Evolutionary conservation across 35 echinoderm and acorn worm species (phyloP), one percentile per base, ranked within the genome.

Genomic region (Antedon bifida): DNA sequence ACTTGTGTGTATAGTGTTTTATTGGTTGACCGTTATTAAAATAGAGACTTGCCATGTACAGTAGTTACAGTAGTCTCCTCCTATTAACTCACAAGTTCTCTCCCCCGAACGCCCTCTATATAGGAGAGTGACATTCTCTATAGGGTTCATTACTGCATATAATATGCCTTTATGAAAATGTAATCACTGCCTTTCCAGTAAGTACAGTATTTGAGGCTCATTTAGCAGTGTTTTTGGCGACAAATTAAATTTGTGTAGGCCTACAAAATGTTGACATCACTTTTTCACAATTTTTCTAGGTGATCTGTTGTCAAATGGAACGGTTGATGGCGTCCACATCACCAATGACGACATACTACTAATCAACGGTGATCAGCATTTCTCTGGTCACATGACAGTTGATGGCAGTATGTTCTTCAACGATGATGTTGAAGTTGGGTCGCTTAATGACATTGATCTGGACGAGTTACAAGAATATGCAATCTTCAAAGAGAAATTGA

Each of bases 271-370:
- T 33, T 74, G 32, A 17, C 23, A 5, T 14, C 35, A 38, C 26
- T 80, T 78, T 31, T 32, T 33, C 32, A 34, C 19, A n/a, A n/a
- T 51, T 32, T 32, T 1, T 56, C 5, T 30, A 88, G 86, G 79
- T 83, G 78, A 81, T 36, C 2, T 88, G 74, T 10, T 45, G 31
- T 42, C 79, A 21, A 16, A 3, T 1, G 86, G 86, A 31, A n/a
- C 73, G 11, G 31, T 83, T 74, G 86, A 88, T 77, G 86, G 86
- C 7, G 80, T 88, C 7, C 35, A 31, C 29, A 9, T 88, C 23
- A 44, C 3, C 29, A n/a, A 23, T 32, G 80, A 77, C 28, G 34
- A 10, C 39, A 80, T 88, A 29, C 73, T 88, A 5, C 34, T 88
- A 0, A 76, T 36, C 13, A 83, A 79, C 29, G 30, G 51, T 14